Percentiles rank a stretch among this genome's conserved stretches.
Evolutionary conservation across 1,140 invertebrate species (phyloP).

Genomic region (Thaumatotibia leucotreta): DNA sequence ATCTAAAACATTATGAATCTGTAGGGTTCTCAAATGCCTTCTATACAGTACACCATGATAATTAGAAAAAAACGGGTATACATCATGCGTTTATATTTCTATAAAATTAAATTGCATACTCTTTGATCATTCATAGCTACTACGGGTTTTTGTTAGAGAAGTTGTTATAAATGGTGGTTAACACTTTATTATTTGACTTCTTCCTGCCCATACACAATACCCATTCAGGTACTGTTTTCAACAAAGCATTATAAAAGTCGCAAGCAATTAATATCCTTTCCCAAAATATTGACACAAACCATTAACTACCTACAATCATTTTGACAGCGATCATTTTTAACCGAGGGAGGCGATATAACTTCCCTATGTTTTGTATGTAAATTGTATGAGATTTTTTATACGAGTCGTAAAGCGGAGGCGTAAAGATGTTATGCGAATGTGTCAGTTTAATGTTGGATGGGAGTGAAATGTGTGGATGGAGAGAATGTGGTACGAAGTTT

Average conservation of each 20-base stretch:
- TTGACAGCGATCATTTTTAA: neutral
- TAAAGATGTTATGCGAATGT: neutral
- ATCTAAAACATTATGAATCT: too few species aligned
- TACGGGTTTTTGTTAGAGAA: too few species aligned
- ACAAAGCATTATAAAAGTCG: neutral
- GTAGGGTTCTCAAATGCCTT: too few species aligned
- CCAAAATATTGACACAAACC: neutral
- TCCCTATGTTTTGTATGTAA: conserved; percentile 8
- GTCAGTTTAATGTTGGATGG: neutral
- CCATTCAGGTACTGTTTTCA: neutral
- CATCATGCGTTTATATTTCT: too few species aligned
- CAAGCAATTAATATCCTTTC: neutral
- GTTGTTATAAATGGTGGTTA: too few species aligned
- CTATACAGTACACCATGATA: too few species aligned
- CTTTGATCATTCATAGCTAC: too few species aligned
- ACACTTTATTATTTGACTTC: too few species aligned
- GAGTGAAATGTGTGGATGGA: neutral
- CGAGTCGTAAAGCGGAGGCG: neutral
- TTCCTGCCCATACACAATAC: neutral
- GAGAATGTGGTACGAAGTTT: neutral
- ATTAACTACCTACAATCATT: neutral
- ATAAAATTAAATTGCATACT: too few species aligned
- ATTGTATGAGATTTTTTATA: conserved; percentile 9
- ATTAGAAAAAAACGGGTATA: too few species aligned
- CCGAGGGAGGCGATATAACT: neutral